phyloP scores from a whole-genome alignment of 2,797 vertebrate species.

The Cirrhinus mrigala region DNA sequence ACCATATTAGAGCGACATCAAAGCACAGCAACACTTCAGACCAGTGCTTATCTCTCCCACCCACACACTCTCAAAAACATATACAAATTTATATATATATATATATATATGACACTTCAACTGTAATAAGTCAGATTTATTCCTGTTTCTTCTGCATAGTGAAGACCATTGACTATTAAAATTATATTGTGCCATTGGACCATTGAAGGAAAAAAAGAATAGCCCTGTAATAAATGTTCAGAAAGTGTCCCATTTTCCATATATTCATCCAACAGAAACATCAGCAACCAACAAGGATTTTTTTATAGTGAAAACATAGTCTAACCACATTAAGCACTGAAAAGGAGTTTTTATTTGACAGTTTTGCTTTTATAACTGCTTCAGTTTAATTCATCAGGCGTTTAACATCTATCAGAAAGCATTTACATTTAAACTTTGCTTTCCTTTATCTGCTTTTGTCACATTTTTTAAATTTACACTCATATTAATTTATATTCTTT shows the following conservation, averaged over 20 bases:
- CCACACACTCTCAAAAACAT: background rate
- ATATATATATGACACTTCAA: background rate
- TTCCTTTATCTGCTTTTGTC: background rate
- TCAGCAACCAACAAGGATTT: background rate
- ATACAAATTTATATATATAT: too few species aligned
- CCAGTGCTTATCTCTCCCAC: slow-evolving; percentile 59
- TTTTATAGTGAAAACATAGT: background rate
- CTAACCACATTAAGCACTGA: background rate
- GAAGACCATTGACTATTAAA: background rate
- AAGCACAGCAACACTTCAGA: slow-evolving; percentile 69
- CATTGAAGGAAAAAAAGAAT: too few species aligned
- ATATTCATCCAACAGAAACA: background rate
- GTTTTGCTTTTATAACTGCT: background rate
- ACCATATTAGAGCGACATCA: slow-evolving; percentile 79
- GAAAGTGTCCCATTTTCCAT: background rate
- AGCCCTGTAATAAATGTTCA: background rate
- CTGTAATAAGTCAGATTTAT: background rate
- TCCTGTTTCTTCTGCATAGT: background rate
- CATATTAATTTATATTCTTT: background rate
- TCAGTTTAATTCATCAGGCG: background rate
- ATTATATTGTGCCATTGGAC: background rate
- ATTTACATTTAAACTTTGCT: background rate
- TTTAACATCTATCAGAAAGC: background rate
- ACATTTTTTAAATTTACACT: background rate
- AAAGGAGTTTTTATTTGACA: background rate